Evolutionary conservation across 2,113 vertebrate genomes (phyloP).

Genomic region (Pogona vitticeps): DNA sequence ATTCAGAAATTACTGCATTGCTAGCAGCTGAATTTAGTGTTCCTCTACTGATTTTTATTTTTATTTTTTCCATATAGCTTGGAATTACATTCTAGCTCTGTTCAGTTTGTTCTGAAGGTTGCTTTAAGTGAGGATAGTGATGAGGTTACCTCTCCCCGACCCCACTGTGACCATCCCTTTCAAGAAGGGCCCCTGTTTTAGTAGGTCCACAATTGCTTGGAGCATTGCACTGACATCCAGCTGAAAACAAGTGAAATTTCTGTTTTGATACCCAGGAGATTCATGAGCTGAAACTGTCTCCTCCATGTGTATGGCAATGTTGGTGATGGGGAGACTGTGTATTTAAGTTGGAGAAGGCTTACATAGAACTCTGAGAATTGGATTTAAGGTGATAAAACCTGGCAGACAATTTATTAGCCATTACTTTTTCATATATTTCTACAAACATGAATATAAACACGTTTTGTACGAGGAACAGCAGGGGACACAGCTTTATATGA

Average conservation of each 20-base stretch:
- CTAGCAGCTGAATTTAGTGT: too few relatives aligned
- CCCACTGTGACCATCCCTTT: too few relatives aligned
- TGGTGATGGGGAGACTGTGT: not conserved
- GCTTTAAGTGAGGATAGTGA: too few relatives aligned
- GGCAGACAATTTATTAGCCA: not conserved
- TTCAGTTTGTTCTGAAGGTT: too few relatives aligned
- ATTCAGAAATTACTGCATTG: too few relatives aligned
- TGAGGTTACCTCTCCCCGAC: too few relatives aligned
- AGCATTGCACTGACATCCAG: too few relatives aligned
- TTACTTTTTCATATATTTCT: not conserved
- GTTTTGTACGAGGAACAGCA: not conserved
- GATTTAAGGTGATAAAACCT: not conserved
- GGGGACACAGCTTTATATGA: not conserved
- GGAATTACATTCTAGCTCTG: not conserved
- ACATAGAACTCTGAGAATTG: not conserved
- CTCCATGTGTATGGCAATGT: not conserved
- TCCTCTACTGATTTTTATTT: too few relatives aligned
- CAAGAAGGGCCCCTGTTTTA: too few relatives aligned
- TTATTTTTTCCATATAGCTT: not conserved
- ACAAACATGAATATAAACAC: not conserved
- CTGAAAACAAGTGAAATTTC: too few relatives aligned
- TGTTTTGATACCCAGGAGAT: too few relatives aligned
- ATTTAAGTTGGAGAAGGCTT: not conserved
- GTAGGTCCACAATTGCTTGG: too few relatives aligned
- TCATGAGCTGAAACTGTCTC: not conserved